Conservation (phyloP, 2,113 vertebrate genomes). For the Potamarius usumacintae region DNA sequence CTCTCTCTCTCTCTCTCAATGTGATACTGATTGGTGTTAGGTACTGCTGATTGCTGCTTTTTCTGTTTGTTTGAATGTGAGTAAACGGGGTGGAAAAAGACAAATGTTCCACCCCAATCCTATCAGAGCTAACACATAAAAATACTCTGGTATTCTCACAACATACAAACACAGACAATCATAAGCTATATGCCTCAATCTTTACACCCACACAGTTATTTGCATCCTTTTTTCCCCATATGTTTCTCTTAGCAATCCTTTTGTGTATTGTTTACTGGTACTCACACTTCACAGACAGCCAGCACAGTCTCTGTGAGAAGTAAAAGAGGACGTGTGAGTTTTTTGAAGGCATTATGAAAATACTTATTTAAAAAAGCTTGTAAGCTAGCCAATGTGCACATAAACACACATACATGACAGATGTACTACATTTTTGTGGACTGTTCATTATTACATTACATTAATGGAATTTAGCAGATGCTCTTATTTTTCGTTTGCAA, state of each 20-base stretch:
- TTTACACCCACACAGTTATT: not conserved
- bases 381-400: not conserved
- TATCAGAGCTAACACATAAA: not conserved
- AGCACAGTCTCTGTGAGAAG: not conserved
- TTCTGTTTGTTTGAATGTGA: slow-evolving; percentile 9
- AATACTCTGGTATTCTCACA: not conserved
- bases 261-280: slow-evolving; percentile 13
- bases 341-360: not conserved
- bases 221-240: not conserved
- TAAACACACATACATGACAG: not conserved
- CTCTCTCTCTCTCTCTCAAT: not conserved
- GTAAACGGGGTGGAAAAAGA: slow-evolving; percentile 8
- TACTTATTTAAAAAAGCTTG: not conserved
- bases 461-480: too few relatives aligned
- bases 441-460: not conserved
- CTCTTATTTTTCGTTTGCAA: too few relatives aligned
- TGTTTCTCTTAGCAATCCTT: not conserved
- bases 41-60: slow-evolving; percentile 13
- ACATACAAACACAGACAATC: slow-evolving; percentile 3
- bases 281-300: not conserved
- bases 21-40: slow-evolving; percentile 21
- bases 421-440: not conserved
- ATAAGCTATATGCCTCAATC: not conserved
- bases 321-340: not conserved
- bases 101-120: slow-evolving; percentile 16